Conservation (phyloP, 2,888 invertebrate species). For the Stenodema calcarata region DNA sequence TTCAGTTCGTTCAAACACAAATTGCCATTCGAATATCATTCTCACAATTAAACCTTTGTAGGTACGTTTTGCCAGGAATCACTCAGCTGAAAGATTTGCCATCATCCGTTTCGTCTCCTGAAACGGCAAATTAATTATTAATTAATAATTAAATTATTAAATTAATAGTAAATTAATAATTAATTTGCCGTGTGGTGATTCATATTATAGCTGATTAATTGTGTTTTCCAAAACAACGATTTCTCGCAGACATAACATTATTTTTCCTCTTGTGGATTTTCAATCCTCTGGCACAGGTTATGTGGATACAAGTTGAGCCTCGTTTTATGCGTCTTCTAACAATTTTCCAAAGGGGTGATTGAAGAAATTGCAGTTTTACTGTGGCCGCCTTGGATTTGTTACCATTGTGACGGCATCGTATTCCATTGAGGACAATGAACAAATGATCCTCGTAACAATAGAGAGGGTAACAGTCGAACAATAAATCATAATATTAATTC, state of each 20-base stretch:
- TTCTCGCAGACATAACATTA: background rate
- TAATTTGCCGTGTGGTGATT: too few relatives aligned
- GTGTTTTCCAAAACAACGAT: too few relatives aligned
- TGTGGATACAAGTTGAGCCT: background rate
- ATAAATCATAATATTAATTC: constrained; percentile 39
- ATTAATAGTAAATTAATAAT: background rate
- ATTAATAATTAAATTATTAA: background rate
- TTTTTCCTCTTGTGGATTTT: background rate
- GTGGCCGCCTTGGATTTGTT: constrained; percentile 25
- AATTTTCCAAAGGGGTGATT: background rate
- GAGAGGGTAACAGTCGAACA: constrained; percentile 21
- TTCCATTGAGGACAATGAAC: constrained; percentile 40
- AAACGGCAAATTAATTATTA: background rate
- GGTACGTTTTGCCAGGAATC: background rate
- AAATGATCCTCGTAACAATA: constrained; percentile 27
- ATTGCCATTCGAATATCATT: background rate
- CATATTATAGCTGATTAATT: too few relatives aligned
- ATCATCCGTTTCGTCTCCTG: background rate
- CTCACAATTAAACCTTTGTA: background rate
- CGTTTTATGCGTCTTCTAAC: background rate
- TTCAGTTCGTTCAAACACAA: background rate
- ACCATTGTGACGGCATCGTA: constrained; percentile 44
- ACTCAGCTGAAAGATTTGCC: background rate
- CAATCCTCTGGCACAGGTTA: background rate
- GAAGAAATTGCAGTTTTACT: constrained; percentile 24